phyloP scores from a whole-genome alignment of 2,888 invertebrate species.

The Drosophila trichaetosa region DNA sequence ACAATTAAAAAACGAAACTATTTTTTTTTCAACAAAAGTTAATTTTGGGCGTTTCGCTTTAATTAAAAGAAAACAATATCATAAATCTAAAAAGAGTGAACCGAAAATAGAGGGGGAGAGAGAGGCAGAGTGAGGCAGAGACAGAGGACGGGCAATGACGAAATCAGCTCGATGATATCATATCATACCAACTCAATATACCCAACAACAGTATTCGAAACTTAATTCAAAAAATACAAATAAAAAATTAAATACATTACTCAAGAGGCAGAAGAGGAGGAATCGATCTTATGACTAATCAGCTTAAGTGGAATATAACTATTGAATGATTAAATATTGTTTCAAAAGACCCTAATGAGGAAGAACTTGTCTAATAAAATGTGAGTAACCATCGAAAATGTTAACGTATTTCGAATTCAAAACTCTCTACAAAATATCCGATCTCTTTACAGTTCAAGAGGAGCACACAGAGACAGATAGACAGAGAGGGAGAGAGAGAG shows the following conservation, averaged over 20 bases:
- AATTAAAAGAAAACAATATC: conserved; percentile 53
- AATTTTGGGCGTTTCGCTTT: conserved; percentile 54
- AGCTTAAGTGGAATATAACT: background rate
- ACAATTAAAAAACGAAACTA: conserved; percentile 11
- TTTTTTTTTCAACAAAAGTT: background rate
- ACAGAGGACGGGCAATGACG: conserved; percentile 3
- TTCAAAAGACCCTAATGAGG: background rate
- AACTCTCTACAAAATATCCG: background rate
- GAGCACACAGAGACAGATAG: background rate
- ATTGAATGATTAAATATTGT: background rate
- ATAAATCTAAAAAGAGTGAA: conserved; percentile 47
- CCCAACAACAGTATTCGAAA: conserved; percentile 3
- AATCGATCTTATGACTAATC: background rate
- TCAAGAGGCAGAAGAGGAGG: background rate
- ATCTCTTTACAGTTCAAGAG: background rate
- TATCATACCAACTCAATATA: conserved; percentile 1
- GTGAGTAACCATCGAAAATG: background rate
- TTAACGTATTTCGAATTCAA: background rate
- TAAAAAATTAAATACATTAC: background rate
- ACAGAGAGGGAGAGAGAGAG: background rate
- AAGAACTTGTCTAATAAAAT: background rate
- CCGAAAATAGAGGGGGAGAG: background rate
- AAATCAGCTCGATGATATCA: conserved; percentile 35
- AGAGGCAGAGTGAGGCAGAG: background rate
- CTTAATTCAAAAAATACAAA: background rate